Base-by-base conservation (phyloP, 2,797 vertebrate species). In the Danio kyathit region DNA sequence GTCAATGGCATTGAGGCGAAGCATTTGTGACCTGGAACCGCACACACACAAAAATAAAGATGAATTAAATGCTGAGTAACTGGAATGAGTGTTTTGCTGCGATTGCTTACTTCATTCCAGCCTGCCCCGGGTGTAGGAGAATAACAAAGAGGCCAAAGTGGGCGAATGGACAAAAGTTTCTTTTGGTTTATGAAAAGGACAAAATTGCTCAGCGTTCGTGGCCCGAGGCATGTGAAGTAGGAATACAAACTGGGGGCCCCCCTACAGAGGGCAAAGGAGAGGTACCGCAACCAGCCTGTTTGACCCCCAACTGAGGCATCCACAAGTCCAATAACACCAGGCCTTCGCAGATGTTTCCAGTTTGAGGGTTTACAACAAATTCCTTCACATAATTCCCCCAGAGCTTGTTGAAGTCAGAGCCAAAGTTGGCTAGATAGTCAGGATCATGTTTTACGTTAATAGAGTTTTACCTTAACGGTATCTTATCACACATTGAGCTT, bases 321-420 rank as follows among this genome's bases (percentile, higher is more conserved):
- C 83, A 90, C 87, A 83, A 88, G 88, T 85, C 83, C 86, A 83
- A 83, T 88, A 81, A 85, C 61, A 81, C 84, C 77, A 87, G 3
- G 88, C 2, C 41, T 85, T 83, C 76, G 85, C 93, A 94, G 92
- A 93, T 94, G 94, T 89, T 93, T 91, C 89, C 93, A 90, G 88
- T 95, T 93, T 93, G 81, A 82, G 88, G 85, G 91, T 93, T 94
- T 91, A 93, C 91, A 92, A 91, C 90, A 88, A 83, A 90, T 88
- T 88, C 74, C 92, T 93, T 91, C 88, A 91, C 88, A 91, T 87
- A 88, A 87, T 91, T 94, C 93, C 86, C 83, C 89, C 90, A 94
- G 90, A 90, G 85, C 88, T 69, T 79, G 89, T 84, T 76, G 79
- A 88, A 91, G 88, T 84, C 80, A 88, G 89, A 90, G 88, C 65